Conservation (phyloP, 2,888 invertebrate genomes). For the Pomacea canaliculata region DNA sequence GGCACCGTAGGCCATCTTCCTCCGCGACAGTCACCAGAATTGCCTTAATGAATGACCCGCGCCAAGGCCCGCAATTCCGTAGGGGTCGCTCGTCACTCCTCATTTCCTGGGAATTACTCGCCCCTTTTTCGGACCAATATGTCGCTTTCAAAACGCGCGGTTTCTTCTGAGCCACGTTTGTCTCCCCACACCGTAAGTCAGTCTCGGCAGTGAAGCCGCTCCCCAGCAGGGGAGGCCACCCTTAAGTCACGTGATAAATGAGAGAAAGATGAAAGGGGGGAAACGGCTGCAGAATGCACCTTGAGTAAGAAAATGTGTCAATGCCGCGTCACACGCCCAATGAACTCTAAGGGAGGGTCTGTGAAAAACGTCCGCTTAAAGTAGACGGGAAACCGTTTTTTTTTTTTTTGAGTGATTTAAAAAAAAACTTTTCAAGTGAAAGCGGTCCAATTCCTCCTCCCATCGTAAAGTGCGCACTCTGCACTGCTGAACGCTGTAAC, state of each 20-base stretch:
- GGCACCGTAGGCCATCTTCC: conserved; percentile 10
- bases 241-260: conserved; percentile 1
- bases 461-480: too few species aligned
- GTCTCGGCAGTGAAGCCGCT: too few species aligned
- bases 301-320: conserved; percentile 22
- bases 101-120: conserved; percentile 2
- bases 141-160: too few species aligned
- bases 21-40: conserved; percentile 9
- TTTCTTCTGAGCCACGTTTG: too few species aligned
- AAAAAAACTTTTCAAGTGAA: too few species aligned
- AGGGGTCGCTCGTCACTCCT: background rate
- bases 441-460: too few species aligned
- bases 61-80: background rate
- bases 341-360: background rate
- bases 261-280: conserved; percentile 13
- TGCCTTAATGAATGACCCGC: conserved; percentile 16
- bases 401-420: too few species aligned
- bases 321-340: background rate
- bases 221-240: too few species aligned
- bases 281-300: background rate
- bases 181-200: too few species aligned
- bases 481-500: too few species aligned
- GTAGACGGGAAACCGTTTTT: too few species aligned
- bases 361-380: background rate
- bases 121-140: background rate